Evolutionary conservation across 2,113 vertebrate species (phyloP), one percentile per base, ranked within the genome.

Genomic region (Tautogolabrus adspersus): DNA sequence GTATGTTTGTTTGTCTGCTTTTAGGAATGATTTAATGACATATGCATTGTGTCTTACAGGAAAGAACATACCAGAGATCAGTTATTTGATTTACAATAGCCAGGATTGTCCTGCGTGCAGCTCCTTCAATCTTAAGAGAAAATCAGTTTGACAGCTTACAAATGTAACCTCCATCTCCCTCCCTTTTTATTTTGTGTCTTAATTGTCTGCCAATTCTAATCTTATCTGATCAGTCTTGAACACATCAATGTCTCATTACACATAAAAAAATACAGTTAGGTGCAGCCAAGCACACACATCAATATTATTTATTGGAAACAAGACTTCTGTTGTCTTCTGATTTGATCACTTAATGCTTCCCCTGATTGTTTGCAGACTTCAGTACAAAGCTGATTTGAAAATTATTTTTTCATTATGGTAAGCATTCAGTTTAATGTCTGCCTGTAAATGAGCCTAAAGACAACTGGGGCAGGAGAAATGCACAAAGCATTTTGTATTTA

Each of bases 271-370:
- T 34, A 34, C 30, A 34, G 30, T 34, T 34, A 5, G 6, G 30
- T 65, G 3, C 34, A 94, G 30, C 30, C 30, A 34, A 34, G 30
- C 30, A 34, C 30, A 34, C 30, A 34, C 30, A 34, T 6, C 4
- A 34, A 34, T 34, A 34, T 34, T 6, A 95, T 94, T 94, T 92
- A 94, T 94, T 95, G 63, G 64, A 59, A 58, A 73, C 62, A 75
- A 60, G 66, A 22, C 75, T 60, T 38, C 23, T 62, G 71, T 59
- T 49, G 47, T 71, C 67, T 61, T 81, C 57, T 56, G 60, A 74
- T 63, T 65, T 58, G 64, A 84, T 75, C 83, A 86, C 79, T 74
- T 81, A 67, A 74, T 81, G 56, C 49, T 80, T 49, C 47, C 37
- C 57, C 51, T 58, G 61, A 77, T 74, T 22, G 23, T 68, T 76